Percentiles rank a stretch among this genome's conserved stretches.
phyloP scores from a whole-genome alignment of 2,888 invertebrate genomes.

The Germaria angustata region DNA sequence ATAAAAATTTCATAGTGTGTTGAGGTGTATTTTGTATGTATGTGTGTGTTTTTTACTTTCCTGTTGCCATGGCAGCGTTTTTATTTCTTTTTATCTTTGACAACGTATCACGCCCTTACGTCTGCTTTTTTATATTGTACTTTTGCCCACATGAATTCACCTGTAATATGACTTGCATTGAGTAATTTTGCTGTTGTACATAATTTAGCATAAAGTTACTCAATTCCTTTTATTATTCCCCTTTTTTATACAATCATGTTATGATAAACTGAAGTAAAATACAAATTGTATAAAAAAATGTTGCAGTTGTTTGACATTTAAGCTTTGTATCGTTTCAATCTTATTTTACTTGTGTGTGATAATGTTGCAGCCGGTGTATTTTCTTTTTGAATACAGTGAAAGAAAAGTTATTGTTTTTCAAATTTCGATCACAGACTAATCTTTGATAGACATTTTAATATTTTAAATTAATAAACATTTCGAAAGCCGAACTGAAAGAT shows the following conservation, averaged over 20 bases:
- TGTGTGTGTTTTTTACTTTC: no score
- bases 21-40: no score
- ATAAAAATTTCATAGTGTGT: no score
- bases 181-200: background rate
- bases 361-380: background rate
- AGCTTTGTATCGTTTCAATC: slow-evolving; percentile 14
- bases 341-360: background rate
- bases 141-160: slow-evolving; percentile 23
- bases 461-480: no score
- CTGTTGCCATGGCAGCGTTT: slow-evolving; percentile 1
- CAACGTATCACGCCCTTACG: background rate
- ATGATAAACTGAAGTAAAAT: background rate
- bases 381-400: slow-evolving; percentile 3
- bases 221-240: slow-evolving; percentile 16
- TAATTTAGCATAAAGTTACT: slow-evolving; percentile 56
- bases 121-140: background rate
- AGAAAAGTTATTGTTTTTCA: no score
- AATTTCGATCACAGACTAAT: no score
- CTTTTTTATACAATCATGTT: background rate
- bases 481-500: no score
- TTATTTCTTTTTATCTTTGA: no score
- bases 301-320: slow-evolving; percentile 50
- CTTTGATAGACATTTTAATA: no score
- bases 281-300: slow-evolving; percentile 35
- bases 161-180: slow-evolving; percentile 55